Base-by-base conservation (phyloP, 1,140 invertebrate genomes). In the Tyrophagus putrescentiae region DNA sequence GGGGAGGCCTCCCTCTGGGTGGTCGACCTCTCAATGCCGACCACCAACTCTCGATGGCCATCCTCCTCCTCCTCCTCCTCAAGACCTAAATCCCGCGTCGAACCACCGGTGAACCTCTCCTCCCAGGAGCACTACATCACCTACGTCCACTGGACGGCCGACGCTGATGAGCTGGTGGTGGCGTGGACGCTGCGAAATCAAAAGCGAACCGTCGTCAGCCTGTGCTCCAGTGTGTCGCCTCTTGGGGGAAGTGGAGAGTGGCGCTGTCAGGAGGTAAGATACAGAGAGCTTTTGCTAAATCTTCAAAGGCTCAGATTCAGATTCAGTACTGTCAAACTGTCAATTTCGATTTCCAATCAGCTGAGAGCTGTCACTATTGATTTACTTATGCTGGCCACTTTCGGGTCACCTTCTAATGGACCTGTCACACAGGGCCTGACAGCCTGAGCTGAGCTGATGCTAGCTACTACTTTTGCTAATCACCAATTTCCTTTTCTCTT, bases 171-270 rank as follows among this genome's bases (percentile, higher is more conserved):
- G 21, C n/a, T 63, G 36, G 41, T 42, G 9, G 57, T 63, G 13
- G 13, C 56, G 9, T 63, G 62, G 62, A 61, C 62, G 6, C 36
- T 54, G 21, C 42, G 62, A 25, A 36, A 39, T 52, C 62, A 60
- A 45, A 53, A 41, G 16, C 23, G 33, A 32, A 48, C 62, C 3
- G 25, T 63, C 9, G 6, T 63, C 7, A 25, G 27, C 25, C 18
- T 23, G 11, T 63, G 62, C 31, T 53, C 58, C n/a, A n/a, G n/a
- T n/a, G n/a, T n/a, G n/a, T n/a, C n/a, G n/a, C n/a, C n/a, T n/a
- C n/a, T n/a, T n/a, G n/a, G n/a, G n/a, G n/a, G n/a, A n/a, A 5
- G 5, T 9, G 34, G 57, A 25, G 36, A 63, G 13, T 60, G 62
- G 57, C 21, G 9, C 6, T 63, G 58, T 33, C 28, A 42, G 33